phyloP scores from a whole-genome alignment of 2,888 invertebrate species.

The Thyatira batis region DNA sequence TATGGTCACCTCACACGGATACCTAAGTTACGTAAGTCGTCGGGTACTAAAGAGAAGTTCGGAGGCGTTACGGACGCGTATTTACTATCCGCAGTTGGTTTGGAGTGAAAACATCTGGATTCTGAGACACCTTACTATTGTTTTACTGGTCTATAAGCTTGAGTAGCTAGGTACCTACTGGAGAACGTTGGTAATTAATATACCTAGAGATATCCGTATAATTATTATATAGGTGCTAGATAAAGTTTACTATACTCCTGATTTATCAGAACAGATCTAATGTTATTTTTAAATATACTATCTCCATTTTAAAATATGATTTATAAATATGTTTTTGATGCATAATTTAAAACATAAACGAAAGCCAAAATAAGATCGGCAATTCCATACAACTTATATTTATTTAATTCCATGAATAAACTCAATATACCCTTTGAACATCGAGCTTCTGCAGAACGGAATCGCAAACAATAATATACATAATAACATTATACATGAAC shows the following conservation, averaged over 20 bases:
- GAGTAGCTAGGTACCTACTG: no score
- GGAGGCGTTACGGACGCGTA: constrained; percentile 31
- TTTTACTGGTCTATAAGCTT: neutral
- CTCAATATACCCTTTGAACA: neutral
- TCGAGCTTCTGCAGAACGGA: neutral
- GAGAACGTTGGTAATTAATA: neutral
- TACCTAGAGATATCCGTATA: no score
- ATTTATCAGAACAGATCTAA: no score
- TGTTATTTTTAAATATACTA: no score
- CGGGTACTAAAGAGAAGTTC: constrained; percentile 25
- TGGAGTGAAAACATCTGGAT: constrained; percentile 39
- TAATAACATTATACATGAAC: neutral
- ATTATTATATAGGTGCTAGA: no score
- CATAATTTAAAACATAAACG: no score
- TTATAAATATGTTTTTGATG: no score
- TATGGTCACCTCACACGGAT: constrained; percentile 3
- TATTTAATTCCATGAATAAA: neutral
- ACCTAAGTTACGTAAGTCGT: constrained; percentile 28
- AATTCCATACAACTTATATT: no score
- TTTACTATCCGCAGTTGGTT: constrained; percentile 27
- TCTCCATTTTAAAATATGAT: no score
- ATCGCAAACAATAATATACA: neutral
- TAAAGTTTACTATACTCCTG: no score
- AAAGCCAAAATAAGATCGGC: no score
- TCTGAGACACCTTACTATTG: constrained; percentile 25